phyloP scores from a whole-genome alignment of 2,113 vertebrate genomes.

The Camelus dromedarius region DNA sequence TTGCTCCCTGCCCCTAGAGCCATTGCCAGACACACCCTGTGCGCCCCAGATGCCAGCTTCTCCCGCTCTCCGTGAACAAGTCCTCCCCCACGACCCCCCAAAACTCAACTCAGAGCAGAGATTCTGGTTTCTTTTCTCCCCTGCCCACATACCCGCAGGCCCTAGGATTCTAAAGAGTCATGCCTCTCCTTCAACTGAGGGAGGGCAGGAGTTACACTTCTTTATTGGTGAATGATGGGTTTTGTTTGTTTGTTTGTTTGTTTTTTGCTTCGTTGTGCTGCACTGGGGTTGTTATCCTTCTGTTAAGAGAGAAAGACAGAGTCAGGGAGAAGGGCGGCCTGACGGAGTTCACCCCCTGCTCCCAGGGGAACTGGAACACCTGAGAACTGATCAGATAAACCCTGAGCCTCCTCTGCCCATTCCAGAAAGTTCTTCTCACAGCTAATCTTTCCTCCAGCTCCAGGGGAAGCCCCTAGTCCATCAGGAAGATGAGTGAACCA shows the following conservation, averaged over 20 bases:
- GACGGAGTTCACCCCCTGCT: not conserved
- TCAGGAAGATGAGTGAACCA: not conserved
- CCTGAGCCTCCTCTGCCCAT: not conserved
- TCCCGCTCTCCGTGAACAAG: not conserved
- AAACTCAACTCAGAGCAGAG: not conserved
- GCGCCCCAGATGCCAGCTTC: not conserved
- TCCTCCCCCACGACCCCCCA: not conserved
- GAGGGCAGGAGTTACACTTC: not conserved
- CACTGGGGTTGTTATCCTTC: not conserved
- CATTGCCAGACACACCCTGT: accelerated
- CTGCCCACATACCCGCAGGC: not conserved
- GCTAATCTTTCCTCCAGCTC: not conserved
- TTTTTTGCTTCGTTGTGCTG: not conserved
- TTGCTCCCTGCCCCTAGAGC: not conserved
- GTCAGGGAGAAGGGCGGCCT: not conserved
- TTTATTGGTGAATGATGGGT: not conserved
- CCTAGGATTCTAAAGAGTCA: not conserved
- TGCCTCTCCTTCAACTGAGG: not conserved
- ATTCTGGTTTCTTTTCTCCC: not conserved
- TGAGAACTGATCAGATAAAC: not conserved
- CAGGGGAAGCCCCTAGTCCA: not conserved
- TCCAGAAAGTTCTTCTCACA: conserved; percentile 17
- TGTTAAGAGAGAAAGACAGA: not conserved
- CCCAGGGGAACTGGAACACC: not conserved
- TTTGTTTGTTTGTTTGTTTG: not conserved